Conservation (phyloP, 2,797 vertebrate genomes). For the Jordanella pulchra region DNA sequence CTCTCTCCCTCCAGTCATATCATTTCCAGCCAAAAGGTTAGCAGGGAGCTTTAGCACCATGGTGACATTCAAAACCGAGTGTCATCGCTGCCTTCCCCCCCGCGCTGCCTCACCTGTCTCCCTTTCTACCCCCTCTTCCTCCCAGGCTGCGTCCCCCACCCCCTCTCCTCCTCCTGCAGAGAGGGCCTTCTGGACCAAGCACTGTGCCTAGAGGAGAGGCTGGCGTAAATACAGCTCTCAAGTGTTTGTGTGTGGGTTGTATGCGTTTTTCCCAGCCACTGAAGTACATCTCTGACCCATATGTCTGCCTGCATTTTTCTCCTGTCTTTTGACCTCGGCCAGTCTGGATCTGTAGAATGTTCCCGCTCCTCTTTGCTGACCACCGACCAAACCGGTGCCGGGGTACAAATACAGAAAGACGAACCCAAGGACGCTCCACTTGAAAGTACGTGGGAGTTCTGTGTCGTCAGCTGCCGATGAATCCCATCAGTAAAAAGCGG, state of each 20-base stretch:
- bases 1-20: slow-evolving; percentile 44
- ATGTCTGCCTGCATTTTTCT: slow-evolving; percentile 53
- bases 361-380: slow-evolving; percentile 28
- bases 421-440: slow-evolving; percentile 25
- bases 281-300: slow-evolving; percentile 63
- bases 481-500: slow-evolving; percentile 18
- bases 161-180: slow-evolving; percentile 64
- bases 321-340: slow-evolving; percentile 55
- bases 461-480: slow-evolving; percentile 28
- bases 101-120: slow-evolving; percentile 52
- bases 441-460: slow-evolving; percentile 35
- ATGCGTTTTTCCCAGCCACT: slow-evolving; percentile 49
- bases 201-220: slow-evolving; percentile 65
- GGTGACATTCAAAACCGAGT: slow-evolving; percentile 80
- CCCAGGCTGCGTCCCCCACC: slow-evolving; percentile 48
- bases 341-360: slow-evolving; percentile 25
- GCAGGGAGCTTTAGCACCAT: slow-evolving; percentile 77
- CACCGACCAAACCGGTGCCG: slow-evolving; percentile 2
- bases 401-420: slow-evolving; percentile 28
- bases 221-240: slow-evolving; percentile 62
- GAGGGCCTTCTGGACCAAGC: slow-evolving; percentile 75
- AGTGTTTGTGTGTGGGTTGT: slow-evolving; percentile 65
- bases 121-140: slow-evolving; percentile 30
- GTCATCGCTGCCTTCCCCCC: slow-evolving; percentile 66
- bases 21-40: slow-evolving; percentile 77